Evolutionary conservation across 2,797 vertebrate species (phyloP).

Genomic region (Hylomyscus alleni): DNA sequence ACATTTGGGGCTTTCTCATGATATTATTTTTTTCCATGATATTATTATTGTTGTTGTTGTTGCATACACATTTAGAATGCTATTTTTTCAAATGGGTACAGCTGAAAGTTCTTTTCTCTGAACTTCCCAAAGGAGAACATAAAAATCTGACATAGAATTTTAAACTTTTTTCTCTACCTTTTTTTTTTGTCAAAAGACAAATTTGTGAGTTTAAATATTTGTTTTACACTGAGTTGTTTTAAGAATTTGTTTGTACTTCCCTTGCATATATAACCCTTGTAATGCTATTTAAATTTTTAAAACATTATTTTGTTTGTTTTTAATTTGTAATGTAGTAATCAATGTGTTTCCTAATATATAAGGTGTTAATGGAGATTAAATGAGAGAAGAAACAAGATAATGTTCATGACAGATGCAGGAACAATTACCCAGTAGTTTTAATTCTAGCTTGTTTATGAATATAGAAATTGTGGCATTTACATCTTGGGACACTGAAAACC

Average conservation of each 20-base stretch:
- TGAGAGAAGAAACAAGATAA: conserved; percentile 31
- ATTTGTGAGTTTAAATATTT: not conserved
- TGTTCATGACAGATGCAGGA: not conserved
- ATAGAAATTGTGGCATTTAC: not conserved
- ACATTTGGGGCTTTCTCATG: not conserved
- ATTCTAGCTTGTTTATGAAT: conserved; percentile 11
- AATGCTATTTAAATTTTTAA: not conserved
- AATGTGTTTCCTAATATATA: not conserved
- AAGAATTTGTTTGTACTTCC: conserved; percentile 12
- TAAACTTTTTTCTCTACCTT: not conserved
- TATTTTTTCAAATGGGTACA: conserved; percentile 8
- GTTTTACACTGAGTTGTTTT: not conserved
- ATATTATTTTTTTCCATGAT: too few relatives aligned
- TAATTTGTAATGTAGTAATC: not conserved
- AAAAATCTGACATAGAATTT: conserved; percentile 12
- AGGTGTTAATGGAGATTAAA: not conserved
- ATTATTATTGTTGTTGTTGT: not conserved
- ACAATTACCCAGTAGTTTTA: not conserved
- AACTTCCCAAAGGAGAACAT: not conserved
- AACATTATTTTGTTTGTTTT: not conserved
- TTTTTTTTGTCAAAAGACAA: not conserved
- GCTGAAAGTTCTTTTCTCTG: not conserved
- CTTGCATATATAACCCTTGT: not conserved
- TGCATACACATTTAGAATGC: not conserved
- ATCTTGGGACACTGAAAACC: not conserved